These are phyloP conservation scores for Megaptera novaeangliae DNA, from an alignment of 2,113 vertebrate genomes.

Conservation along the genomic window DNA sequence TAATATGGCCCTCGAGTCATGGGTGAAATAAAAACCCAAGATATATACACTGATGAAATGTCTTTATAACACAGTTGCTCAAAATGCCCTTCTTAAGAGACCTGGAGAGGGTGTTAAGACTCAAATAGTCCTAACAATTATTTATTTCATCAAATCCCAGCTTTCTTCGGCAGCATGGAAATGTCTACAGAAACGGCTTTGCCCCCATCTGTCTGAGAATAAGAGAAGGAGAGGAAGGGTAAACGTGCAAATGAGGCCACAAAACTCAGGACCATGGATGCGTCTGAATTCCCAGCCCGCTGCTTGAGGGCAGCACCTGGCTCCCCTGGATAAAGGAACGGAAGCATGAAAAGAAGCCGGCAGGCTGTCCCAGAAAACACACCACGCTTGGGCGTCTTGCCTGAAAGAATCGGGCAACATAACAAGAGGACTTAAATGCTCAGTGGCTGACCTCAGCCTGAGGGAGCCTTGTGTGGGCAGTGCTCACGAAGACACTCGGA, in stretches of 20 bases:
- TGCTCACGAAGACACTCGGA: background rate
- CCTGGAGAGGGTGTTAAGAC: background rate
- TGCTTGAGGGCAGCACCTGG: slow-evolving; percentile 39
- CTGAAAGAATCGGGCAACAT: slow-evolving; percentile 28
- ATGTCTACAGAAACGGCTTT: slow-evolving; percentile 41
- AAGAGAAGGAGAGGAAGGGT: slow-evolving; percentile 63
- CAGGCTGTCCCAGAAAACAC: background rate
- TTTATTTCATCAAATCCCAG: slow-evolving; percentile 24
- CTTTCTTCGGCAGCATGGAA: background rate
- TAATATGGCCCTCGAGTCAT: background rate
- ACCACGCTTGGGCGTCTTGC: slow-evolving; percentile 55
- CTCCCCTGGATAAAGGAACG: slow-evolving; percentile 23
- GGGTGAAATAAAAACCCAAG: background rate
- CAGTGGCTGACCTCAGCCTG: slow-evolving; percentile 33
- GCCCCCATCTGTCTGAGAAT: slow-evolving; percentile 64
- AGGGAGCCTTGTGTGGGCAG: slow-evolving; percentile 34
- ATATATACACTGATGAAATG: background rate
- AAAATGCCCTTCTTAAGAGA: slow-evolving; percentile 9
- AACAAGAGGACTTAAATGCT: slow-evolving; percentile 59
- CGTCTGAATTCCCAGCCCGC: slow-evolving; percentile 3
- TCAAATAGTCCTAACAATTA: background rate
- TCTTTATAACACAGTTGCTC: background rate
- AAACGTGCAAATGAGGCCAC: slow-evolving; percentile 70
- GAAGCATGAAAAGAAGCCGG: slow-evolving; percentile 39
- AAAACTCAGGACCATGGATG: slow-evolving; percentile 59